phyloP scores from a whole-genome alignment of 2,113 vertebrate genomes.

The Phoxinus phoxinus region DNA sequence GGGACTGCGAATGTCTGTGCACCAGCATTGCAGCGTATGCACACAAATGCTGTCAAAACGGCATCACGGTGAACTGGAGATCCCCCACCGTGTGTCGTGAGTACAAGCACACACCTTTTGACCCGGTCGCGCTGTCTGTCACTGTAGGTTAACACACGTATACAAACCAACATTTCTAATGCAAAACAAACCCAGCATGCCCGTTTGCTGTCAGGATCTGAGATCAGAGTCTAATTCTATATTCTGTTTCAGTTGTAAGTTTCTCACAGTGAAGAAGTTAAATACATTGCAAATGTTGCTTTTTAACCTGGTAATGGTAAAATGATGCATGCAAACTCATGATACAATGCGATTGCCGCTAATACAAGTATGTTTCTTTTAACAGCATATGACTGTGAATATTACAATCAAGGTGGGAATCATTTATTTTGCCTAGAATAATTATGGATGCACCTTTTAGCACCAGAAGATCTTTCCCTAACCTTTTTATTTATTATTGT shows the following conservation, averaged over 20 bases:
- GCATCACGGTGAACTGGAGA: slow-evolving; percentile 87
- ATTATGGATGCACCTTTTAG: background rate
- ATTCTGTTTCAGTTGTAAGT: background rate
- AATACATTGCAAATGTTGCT: background rate
- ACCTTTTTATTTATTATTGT: background rate
- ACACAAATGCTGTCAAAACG: slow-evolving; percentile 95
- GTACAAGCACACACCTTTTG: slow-evolving; percentile 64
- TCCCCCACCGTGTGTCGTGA: slow-evolving; percentile 88
- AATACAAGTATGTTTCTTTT: slow-evolving; percentile 60
- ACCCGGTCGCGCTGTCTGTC: background rate
- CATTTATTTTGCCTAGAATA: background rate
- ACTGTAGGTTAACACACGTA: background rate
- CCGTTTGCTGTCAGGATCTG: background rate
- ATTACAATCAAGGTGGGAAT: slow-evolving; percentile 91
- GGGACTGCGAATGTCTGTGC: slow-evolving; percentile 97
- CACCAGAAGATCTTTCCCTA: background rate
- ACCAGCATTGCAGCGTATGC: slow-evolving; percentile 94
- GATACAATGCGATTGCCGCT: background rate
- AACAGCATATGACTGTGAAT: slow-evolving; percentile 95
- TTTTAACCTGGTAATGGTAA: background rate
- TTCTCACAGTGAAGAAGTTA: background rate
- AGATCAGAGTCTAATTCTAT: background rate
- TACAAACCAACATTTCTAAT: background rate
- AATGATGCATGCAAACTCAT: background rate
- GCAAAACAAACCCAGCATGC: background rate